Evolutionary conservation across 1,140 invertebrate species (phyloP).

Genomic region (Trachymyrmex cornetzi): DNA sequence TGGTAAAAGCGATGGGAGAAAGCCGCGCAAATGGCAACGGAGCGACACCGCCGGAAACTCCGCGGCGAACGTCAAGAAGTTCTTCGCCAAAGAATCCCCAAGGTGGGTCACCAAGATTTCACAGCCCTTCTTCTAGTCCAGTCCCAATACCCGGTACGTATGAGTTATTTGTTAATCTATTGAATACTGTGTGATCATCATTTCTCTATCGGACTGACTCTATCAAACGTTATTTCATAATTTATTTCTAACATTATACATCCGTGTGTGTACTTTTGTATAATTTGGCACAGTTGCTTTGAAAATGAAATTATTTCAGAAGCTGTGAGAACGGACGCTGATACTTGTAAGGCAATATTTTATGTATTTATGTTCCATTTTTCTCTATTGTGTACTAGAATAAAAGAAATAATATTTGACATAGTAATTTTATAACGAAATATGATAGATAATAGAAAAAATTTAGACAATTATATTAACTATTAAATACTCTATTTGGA

Average conservation of each 20-base stretch:
- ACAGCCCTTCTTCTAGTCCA: conserved; percentile 89
- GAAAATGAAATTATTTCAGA: conserved; percentile 72
- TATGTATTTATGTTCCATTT: conserved; percentile 2
- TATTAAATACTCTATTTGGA: conserved; percentile 54
- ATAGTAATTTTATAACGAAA: conserved; percentile 47
- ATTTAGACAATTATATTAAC: conserved; percentile 47
- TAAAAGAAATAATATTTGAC: conserved; percentile 37
- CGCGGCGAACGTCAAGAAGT: conserved; percentile 88
- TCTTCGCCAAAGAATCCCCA: conserved; percentile 88
- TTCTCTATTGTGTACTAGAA: conserved; percentile 53
- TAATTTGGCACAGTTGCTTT: conserved; percentile 69
- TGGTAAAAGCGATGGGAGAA: conserved; percentile 93
- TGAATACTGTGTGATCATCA: conserved; percentile 1
- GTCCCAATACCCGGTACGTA: conserved; percentile 88
- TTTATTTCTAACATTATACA: conserved; percentile 10
- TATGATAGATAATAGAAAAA: conserved; percentile 43
- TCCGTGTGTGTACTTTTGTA: conserved; percentile 45
- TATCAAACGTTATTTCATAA: conserved; percentile 37
- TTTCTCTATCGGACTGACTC: conserved; percentile 7
- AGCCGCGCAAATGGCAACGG: conserved; percentile 93
- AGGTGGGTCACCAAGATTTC: conserved; percentile 86
- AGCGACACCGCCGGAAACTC: conserved; percentile 91
- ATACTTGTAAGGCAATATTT: conserved; percentile 66
- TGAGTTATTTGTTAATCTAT: background rate
- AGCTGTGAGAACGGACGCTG: conserved; percentile 70